These are phyloP conservation scores for Creontiades dilutus DNA, from an alignment of 2,888 invertebrate genomes.

Conservation along the genomic window DNA sequence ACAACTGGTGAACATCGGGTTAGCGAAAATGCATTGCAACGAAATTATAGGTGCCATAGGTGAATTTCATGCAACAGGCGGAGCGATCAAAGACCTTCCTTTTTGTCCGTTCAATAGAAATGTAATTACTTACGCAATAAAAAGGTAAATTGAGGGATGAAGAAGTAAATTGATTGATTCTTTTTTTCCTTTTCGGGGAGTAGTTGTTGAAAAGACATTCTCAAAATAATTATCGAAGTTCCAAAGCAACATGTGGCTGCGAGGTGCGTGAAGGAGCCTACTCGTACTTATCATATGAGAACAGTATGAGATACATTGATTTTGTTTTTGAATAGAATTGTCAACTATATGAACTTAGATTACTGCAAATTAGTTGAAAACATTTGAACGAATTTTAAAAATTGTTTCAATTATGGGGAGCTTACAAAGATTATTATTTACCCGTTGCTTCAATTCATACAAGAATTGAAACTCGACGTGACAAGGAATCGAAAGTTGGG, in stretches of 20 bases:
- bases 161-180: constrained; percentile 26
- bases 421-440: too few species aligned
- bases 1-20: not conserved
- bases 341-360: too few species aligned
- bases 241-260: constrained; percentile 50
- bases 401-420: too few species aligned
- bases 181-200: constrained; percentile 1
- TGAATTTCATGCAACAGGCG: not conserved
- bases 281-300: too few species aligned
- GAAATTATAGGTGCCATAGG: not conserved
- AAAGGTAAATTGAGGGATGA: not conserved
- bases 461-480: too few species aligned
- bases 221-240: constrained; percentile 45
- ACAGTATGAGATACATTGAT: too few species aligned
- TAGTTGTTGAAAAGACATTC: constrained; percentile 50
- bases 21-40: not conserved
- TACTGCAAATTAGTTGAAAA: too few species aligned
- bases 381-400: too few species aligned
- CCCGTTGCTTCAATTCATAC: too few species aligned
- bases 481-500: too few species aligned
- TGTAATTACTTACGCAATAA: not conserved
- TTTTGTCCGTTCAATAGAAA: constrained; percentile 4
- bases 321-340: too few species aligned
- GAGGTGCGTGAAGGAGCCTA: constrained; percentile 18
- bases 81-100: not conserved